Conservation (phyloP, 2,797 vertebrate species). For the Mus minutoides region DNA sequence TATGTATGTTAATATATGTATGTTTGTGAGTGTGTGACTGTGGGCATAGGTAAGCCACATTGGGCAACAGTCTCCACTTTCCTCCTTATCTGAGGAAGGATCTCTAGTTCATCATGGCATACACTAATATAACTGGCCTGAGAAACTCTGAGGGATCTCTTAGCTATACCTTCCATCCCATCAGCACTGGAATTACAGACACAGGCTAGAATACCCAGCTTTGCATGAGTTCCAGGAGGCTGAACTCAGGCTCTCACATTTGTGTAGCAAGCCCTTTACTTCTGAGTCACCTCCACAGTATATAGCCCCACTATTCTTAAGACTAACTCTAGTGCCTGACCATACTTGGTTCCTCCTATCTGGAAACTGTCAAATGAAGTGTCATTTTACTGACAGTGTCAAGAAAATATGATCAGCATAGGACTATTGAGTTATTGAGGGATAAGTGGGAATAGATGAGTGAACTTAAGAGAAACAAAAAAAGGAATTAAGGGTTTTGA, state of each 20-base stretch:
- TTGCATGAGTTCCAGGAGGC: not conserved
- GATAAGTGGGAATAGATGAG: not conserved
- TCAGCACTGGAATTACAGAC: not conserved
- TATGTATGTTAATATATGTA: not conserved
- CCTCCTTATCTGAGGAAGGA: not conserved
- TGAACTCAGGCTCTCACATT: not conserved
- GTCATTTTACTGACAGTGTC: not conserved
- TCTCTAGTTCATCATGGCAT: not conserved
- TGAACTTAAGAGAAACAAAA: not conserved
- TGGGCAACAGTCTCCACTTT: not conserved
- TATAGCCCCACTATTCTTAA: not conserved
- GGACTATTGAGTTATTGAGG: not conserved
- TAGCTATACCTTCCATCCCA: not conserved
- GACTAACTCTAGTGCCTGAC: not conserved
- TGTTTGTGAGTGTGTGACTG: not conserved
- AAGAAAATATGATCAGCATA: not conserved
- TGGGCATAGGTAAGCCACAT: too few species aligned
- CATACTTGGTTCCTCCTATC: not conserved
- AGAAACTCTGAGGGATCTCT: not conserved
- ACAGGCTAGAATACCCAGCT: not conserved
- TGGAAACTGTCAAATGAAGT: not conserved
- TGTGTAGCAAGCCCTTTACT: not conserved
- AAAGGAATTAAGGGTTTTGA: not conserved
- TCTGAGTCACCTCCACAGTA: not conserved
- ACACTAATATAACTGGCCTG: too few species aligned